Percentiles rank a stretch among this genome's conserved stretches.
Conservation (phyloP, 2,113 vertebrate genomes). For the Pyxicephalus adspersus region DNA sequence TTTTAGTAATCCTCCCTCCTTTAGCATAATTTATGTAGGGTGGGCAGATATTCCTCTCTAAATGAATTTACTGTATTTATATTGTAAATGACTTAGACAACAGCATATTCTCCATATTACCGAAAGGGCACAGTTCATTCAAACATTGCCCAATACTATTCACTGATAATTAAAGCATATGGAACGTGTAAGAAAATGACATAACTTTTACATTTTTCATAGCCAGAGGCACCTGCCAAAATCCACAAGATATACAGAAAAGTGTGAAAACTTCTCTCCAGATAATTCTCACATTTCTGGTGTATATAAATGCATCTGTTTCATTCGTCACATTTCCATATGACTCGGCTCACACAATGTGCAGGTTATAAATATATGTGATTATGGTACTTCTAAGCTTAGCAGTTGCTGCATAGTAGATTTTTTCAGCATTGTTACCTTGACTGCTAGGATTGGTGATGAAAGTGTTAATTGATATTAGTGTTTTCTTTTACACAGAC, state of each 20-base stretch:
- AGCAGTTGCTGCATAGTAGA: too few relatives aligned
- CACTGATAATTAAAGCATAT: slow-evolving; percentile 28
- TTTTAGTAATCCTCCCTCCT: too few relatives aligned
- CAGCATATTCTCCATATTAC: background rate
- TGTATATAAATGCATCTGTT: slow-evolving; percentile 6
- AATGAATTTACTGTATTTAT: too few relatives aligned
- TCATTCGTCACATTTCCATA: background rate
- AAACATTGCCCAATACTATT: slow-evolving; percentile 8
- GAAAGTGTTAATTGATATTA: background rate
- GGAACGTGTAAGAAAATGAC: slow-evolving; percentile 9
- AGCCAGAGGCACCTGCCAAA: slow-evolving; percentile 41
- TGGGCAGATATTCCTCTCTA: too few relatives aligned
- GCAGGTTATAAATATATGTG: background rate
- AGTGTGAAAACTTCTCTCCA: slow-evolving; percentile 21
- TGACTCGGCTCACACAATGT: background rate
- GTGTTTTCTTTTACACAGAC: background rate
- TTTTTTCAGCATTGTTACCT: background rate
- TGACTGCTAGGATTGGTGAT: background rate
- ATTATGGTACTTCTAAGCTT: background rate
- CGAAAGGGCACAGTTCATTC: slow-evolving; percentile 2
- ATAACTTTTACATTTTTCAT: slow-evolving; percentile 10
- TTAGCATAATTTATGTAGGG: too few relatives aligned
- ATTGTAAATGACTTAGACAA: background rate
- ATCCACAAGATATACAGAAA: slow-evolving; percentile 16
- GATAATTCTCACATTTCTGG: slow-evolving; percentile 32